These are phyloP conservation scores for Cheirogaleus medius DNA, from an alignment of 2,113 vertebrate species.

Conservation along the genomic window DNA sequence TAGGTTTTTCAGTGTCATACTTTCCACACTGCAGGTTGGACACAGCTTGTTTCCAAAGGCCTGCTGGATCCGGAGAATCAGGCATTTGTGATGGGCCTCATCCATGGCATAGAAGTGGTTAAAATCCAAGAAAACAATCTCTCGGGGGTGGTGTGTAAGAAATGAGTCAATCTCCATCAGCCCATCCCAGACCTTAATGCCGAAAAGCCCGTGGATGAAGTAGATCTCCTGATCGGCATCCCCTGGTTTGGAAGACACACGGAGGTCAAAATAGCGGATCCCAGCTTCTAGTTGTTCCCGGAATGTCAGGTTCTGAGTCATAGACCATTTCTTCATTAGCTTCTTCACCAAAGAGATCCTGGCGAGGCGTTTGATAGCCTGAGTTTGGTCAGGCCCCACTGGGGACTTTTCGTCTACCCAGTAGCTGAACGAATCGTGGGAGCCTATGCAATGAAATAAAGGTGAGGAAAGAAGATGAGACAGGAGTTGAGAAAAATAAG, in stretches of 20 bases:
- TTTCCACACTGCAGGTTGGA: constrained; percentile 87
- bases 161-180: constrained; percentile 93
- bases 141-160: constrained; percentile 87
- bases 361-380: constrained; percentile 88
- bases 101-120: constrained; percentile 99
- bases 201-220: constrained; percentile 98
- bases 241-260: constrained; percentile 96
- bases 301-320: constrained; percentile 96
- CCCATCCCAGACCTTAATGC: constrained; percentile 94
- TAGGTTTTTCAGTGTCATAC: constrained; percentile 90
- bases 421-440: constrained; percentile 94
- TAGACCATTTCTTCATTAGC: constrained; percentile 94
- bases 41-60: constrained; percentile 94
- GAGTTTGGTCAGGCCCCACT: constrained; percentile 91
- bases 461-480: background rate
- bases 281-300: constrained; percentile 95
- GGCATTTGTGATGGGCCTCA: constrained; percentile 90
- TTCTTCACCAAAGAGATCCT: constrained; percentile 90
- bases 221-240: constrained; percentile 92
- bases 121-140: constrained; percentile 96
- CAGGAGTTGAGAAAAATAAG: background rate
- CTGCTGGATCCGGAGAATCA: constrained; percentile 90
- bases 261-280: constrained; percentile 98
- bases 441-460: constrained; percentile 81
- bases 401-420: constrained; percentile 94